Conservation (phyloP, 2,113 vertebrate genomes). For the Progne subis region DNA sequence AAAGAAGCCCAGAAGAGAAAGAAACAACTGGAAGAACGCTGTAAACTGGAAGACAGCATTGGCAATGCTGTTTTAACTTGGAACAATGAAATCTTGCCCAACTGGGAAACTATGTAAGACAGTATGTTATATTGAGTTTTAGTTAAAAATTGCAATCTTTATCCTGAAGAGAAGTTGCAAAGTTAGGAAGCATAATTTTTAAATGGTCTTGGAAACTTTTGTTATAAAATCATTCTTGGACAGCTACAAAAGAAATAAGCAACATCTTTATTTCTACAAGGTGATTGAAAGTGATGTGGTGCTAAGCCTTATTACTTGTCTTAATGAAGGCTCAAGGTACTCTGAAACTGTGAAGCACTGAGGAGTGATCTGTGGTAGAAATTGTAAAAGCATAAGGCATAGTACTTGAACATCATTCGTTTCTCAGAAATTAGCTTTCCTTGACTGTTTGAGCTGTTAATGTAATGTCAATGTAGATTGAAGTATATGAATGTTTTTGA, state of each 20-base stretch:
- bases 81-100: slow-evolving; percentile 91
- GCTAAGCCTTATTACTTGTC: not conserved
- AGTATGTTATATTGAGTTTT: slow-evolving; percentile 40
- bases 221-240: not conserved
- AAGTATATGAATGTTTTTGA: not conserved
- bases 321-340: not conserved
- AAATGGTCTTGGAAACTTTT: not conserved
- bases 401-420: not conserved
- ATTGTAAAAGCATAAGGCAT: not conserved
- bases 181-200: not conserved
- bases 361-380: not conserved
- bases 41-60: slow-evolving; percentile 88
- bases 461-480: not conserved
- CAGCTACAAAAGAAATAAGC: not conserved
- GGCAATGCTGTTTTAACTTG: slow-evolving; percentile 87
- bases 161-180: not conserved
- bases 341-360: not conserved
- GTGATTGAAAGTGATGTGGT: not conserved
- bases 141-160: not conserved
- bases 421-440: not conserved
- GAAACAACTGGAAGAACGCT: slow-evolving; percentile 90
- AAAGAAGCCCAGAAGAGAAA: slow-evolving; percentile 88
- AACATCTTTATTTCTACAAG: not conserved
- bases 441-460: not conserved
- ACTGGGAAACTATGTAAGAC: slow-evolving; percentile 90